Percentiles rank a stretch among this genome's conserved stretches.
phyloP scores from a whole-genome alignment of 2,113 vertebrate species.

The Sinosuthora webbiana region DNA sequence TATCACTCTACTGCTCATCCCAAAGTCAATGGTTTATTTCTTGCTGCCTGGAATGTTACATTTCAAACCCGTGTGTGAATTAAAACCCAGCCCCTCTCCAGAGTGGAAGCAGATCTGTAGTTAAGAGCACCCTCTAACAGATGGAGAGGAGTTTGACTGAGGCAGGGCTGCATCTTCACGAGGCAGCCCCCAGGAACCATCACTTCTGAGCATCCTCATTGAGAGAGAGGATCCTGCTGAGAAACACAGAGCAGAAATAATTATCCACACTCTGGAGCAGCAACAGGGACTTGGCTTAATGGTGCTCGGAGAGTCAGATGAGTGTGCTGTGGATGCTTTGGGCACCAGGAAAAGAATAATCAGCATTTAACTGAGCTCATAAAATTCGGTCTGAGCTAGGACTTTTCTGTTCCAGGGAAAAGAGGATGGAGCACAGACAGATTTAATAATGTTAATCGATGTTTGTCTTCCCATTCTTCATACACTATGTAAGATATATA shows the following conservation, averaged over 20 bases:
- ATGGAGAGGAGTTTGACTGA: not conserved
- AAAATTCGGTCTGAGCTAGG: not conserved
- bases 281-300: not conserved
- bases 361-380: constrained; percentile 33
- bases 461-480: not conserved
- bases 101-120: not conserved
- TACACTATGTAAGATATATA: not conserved
- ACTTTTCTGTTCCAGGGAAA: not conserved
- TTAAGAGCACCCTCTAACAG: not conserved
- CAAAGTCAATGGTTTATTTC: not conserved
- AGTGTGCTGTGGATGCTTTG: not conserved
- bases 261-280: not conserved
- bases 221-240: constrained; percentile 8
- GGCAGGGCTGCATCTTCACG: not conserved
- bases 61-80: not conserved
- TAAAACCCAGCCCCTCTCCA: not conserved
- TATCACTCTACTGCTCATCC: not conserved
- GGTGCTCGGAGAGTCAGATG: constrained; percentile 1
- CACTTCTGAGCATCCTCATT: not conserved
- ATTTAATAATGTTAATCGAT: not conserved
- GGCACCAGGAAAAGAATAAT: constrained; percentile 10
- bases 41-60: not conserved
- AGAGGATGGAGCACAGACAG: not conserved
- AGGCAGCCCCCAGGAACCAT: constrained; percentile 16
- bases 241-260: not conserved